phyloP scores from a whole-genome alignment of 2,113 vertebrate genomes.

The Pachypanchax playfairii region DNA sequence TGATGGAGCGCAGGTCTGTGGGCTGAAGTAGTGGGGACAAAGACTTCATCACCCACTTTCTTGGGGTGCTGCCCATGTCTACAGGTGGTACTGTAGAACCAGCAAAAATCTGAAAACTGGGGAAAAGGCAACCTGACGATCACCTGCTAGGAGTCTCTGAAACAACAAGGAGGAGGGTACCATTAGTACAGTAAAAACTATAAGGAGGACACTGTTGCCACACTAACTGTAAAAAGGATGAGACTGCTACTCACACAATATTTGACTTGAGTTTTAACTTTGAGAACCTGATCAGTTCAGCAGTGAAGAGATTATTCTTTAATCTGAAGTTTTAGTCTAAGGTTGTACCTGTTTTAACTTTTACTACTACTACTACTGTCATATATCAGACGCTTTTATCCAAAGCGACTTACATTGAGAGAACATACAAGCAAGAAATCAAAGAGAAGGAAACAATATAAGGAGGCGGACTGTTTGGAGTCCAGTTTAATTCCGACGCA shows the following conservation, averaged over 20 bases:
- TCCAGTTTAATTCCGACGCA: no score
- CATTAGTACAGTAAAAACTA: not conserved
- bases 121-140: slow-evolving; percentile 7
- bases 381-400: no score
- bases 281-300: no score
- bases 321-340: no score
- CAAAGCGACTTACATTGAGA: no score
- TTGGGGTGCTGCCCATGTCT: slow-evolving; percentile 71
- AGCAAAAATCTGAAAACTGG: not conserved
- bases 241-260: not conserved
- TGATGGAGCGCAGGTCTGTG: slow-evolving; percentile 66
- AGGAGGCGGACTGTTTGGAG: no score
- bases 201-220: not conserved
- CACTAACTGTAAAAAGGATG: not conserved
- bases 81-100: not conserved
- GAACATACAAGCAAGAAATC: no score
- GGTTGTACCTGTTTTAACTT: no score
- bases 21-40: slow-evolving; percentile 71
- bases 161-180: slow-evolving; percentile 7
- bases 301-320: no score
- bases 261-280: no score
- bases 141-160: slow-evolving; percentile 47
- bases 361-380: no score
- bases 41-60: slow-evolving; percentile 75
- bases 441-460: no score